Conservation (phyloP, 92 coral and sea anemone genomes). For the Epizoanthus scotinus region DNA sequence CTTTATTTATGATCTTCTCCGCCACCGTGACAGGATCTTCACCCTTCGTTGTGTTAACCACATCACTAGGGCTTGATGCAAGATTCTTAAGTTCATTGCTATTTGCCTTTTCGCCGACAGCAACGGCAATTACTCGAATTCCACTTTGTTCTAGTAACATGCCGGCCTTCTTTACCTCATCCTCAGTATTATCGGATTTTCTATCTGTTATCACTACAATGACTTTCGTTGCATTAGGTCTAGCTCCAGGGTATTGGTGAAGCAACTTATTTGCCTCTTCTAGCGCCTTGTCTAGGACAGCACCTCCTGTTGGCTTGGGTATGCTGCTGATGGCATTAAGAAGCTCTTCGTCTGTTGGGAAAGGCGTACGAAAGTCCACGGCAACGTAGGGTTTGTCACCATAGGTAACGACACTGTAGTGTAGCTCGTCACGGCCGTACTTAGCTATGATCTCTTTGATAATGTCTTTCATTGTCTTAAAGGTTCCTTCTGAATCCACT, state of each 20-base stretch:
- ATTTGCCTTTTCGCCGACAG: constrained; percentile 13
- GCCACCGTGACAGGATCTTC: constrained; percentile 19
- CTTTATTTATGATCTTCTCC: constrained; percentile 35
- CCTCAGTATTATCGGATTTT: constrained; percentile 3
- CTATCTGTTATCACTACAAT: constrained; percentile 26
- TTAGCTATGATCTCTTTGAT: constrained; percentile 62
- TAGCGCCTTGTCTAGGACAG: constrained; percentile 30
- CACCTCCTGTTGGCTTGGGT: constrained; percentile 15
- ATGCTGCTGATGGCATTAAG: background rate
- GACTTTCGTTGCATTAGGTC: constrained; percentile 31
- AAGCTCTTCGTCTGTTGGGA: constrained; percentile 44
- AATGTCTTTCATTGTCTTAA: constrained; percentile 66
- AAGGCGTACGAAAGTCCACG: constrained; percentile 58
- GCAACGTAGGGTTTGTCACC: constrained; percentile 65
- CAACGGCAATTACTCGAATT: constrained; percentile 34
- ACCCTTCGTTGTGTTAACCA: constrained; percentile 9
- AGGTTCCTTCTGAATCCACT: constrained; percentile 52
- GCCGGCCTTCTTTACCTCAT: background rate
- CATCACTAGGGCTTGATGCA: constrained; percentile 28
- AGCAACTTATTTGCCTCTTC: background rate
- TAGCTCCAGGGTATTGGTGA: constrained; percentile 11
- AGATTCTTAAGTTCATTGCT: constrained; percentile 16
- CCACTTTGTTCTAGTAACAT: constrained; percentile 20
- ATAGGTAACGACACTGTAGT: constrained; percentile 73
- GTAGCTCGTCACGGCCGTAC: constrained; percentile 65